These are phyloP conservation scores for Pangasius sanitwongsei DNA, from an alignment of 2,797 vertebrate species.

Conservation along the genomic window DNA sequence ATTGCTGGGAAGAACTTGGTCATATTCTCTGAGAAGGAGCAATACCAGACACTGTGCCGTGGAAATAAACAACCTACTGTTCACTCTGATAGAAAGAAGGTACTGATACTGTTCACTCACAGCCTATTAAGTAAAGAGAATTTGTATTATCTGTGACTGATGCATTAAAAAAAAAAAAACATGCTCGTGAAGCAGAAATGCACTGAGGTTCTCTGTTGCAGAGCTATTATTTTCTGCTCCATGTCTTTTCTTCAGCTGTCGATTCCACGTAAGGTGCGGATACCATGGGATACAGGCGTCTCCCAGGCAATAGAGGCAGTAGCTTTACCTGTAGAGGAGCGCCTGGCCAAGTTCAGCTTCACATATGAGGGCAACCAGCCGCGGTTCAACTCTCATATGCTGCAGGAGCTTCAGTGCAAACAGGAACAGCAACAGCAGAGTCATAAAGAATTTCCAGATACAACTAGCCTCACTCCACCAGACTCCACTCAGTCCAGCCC, in stretches of 20 bases:
- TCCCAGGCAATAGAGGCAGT: constrained; percentile 87
- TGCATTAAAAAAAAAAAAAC: neutral
- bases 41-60: constrained; percentile 87
- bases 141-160: neutral
- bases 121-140: neutral
- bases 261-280: constrained; percentile 51
- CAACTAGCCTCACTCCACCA: constrained; percentile 58
- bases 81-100: constrained; percentile 84
- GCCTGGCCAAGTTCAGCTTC: constrained; percentile 87
- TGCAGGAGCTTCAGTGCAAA: constrained; percentile 58
- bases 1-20: constrained; percentile 94
- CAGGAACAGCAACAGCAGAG: constrained; percentile 74
- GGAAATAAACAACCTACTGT: constrained; percentile 77
- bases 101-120: constrained; percentile 52
- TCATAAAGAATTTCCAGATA: constrained; percentile 43
- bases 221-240: neutral
- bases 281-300: constrained; percentile 51
- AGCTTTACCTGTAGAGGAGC: constrained; percentile 80
- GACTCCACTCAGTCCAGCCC: constrained; percentile 63
- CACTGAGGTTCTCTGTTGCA: neutral
- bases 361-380: constrained; percentile 84
- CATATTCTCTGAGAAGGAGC: constrained; percentile 85
- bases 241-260: constrained; percentile 31
- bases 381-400: constrained; percentile 83
- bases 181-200: neutral